Evolutionary conservation across 2,797 vertebrate species (phyloP), one percentile per base, ranked within the genome.

Genomic region (Emys orbicularis): DNA sequence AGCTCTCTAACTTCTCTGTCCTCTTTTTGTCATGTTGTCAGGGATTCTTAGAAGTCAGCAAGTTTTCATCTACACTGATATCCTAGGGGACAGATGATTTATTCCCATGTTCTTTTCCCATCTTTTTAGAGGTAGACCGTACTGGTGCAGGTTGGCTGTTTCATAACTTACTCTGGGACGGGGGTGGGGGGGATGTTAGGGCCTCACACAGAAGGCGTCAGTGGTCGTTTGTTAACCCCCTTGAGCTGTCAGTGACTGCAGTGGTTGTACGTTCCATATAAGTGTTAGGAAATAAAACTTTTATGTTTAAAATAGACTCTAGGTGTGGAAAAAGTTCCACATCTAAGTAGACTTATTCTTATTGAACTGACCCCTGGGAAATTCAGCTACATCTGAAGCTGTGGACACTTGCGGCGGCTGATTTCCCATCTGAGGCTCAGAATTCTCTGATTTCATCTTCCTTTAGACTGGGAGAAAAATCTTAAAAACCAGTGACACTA

Each of bases 51-150:
- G 95, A 94, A 95, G 87, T 82, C 86, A 65, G 44, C 3, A 74
- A 68, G 53, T 95, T 97, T 97, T 97, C 68, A 88, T 96, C 52
- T 81, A 93, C 59, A 49, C 19, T 52, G 54, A 50, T 92, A 81
- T 74, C 53, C 79, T 90, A 34, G 92, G 65, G 90, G 74, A 94
- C 11, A 5, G 21, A 5, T 96, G 93, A 84, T 96, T 97, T 97
- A 96, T 97, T 97, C 84, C 90, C 27, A 25, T 85, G 12, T 88
- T 94, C n/a, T 89, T 54, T 61, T 96, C 89, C 81, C 92, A 54
- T 96, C 81, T 95, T 96, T 97, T 90, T 82, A 94, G 44, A 97
- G 86, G 89, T 94, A 94, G 88, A 83, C 91, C 59, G 1, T 25
- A 29, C 52, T 93, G 13, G 34, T 86, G 21, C 81, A 91, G 88